Evolutionary conservation across 1,140 invertebrate species (phyloP), one percentile per base, ranked within the genome.

Genomic region (Calosoma granatense): DNA sequence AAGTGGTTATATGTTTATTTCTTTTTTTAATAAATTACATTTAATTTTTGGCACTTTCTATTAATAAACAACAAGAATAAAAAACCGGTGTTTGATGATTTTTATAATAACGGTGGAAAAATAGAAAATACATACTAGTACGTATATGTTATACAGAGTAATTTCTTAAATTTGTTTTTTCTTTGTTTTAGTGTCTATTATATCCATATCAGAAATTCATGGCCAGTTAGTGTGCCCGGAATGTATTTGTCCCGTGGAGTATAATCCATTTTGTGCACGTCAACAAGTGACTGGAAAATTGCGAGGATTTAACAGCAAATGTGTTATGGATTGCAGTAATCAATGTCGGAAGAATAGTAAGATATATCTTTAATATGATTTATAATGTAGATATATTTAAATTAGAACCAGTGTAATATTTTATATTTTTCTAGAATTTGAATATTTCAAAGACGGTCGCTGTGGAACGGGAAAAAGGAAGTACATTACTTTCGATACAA

Each of bases 231-330:
- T 47, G 4, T 47, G 41, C 15, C 41, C 41, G 15, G 41, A 47
- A 47, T 47, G 41, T 17, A 47, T 47, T 47, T 47, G 41, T 47
- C 41, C 41, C 4, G 41, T 47, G 6, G 41, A 47, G 17, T 47
- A 47, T 47, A 11, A 3, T 6, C 41, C 41, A 47, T 12, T 47
- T 47, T 47, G 41, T 47, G 41, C 6, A 17, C 6, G 15, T 6
- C 41, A 47, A 47, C 9, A 47, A 47, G 41, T 47, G 9, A 47
- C 41, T 12, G 15, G 15, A 11, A 47, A 47, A 47, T 47, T 47
- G 15, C 6, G 41, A 47, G 41, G 41, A 17, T 47, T 47, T 17
- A 47, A 17, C 15, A 47, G 41, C 41, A 47, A 47, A 47, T 47
- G 41, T 17, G 41, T 47, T 47, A 12, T 47, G 17, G 17, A 47